A percentile compares a stretch with the other conserved stretches of the same genome.
Evolutionary conservation across 1,140 invertebrate genomes (phyloP).

Genomic region (Charaxes varanes): DNA sequence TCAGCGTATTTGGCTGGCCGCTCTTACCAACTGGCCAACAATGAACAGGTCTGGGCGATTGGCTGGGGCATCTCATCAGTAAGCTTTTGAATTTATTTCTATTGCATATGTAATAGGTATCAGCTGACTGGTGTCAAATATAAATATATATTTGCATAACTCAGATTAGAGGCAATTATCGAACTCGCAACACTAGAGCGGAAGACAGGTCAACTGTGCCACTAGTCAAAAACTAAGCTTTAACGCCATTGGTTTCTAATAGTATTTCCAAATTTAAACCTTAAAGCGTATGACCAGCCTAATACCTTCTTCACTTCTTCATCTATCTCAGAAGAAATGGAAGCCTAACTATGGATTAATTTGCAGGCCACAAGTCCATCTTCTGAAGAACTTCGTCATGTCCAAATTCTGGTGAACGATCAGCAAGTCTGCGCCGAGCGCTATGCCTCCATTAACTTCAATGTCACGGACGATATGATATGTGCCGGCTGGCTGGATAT

Average conservation of each 20-base stretch:
- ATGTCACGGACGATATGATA: constrained; percentile 33
- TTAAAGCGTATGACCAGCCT: no score
- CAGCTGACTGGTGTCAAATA: no score
- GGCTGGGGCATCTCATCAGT: constrained; percentile 48
- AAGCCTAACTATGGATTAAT: no score
- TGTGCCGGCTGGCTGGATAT: constrained; percentile 50
- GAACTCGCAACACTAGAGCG: no score
- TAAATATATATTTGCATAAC: no score
- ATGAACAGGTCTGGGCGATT: constrained; percentile 33
- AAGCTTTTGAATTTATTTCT: constrained; percentile 5
- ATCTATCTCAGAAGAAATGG: no score
- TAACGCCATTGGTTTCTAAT: no score
- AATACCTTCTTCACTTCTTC: no score
- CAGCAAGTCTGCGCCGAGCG: constrained; percentile 32
- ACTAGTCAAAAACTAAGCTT: no score
- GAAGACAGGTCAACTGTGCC: no score
- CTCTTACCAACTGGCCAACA: constrained; percentile 20
- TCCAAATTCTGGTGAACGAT: constrained; percentile 36
- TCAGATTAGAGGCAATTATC: no score
- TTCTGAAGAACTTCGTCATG: constrained; percentile 27
- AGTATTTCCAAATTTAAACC: no score
- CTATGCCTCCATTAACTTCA: constrained; percentile 26
- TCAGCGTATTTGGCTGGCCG: constrained; percentile 33
- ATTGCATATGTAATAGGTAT: background rate
- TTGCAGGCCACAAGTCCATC: constrained; percentile 22